Evolutionary conservation across 2,113 vertebrate species (phyloP), one percentile per base, ranked within the genome.

Genomic region (Telmatochromis sp.): DNA sequence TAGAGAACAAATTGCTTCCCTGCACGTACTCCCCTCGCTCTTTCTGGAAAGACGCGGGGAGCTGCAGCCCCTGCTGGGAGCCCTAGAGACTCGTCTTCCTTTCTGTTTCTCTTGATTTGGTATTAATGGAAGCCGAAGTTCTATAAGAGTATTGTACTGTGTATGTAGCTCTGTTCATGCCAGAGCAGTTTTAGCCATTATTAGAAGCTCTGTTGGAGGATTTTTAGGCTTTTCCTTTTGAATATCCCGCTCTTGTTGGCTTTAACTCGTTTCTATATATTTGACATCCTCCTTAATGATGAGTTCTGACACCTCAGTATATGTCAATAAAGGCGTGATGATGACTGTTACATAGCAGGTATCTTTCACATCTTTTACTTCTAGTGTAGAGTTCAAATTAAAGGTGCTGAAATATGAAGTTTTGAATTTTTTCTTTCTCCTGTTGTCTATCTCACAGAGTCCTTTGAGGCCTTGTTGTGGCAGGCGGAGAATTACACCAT

Each of bases 401-500:
- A 28, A 83, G 45, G n/a, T 33, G 8, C 58, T 68, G 5, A 78
- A 84, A 80, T 80, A 79, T 26, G 73, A 3, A 28, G 17, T 26
- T 53, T 21, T 9, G 6, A 65, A 33, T 51, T 23, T 87, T 5
- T 81, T 19, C 45, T 80, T 40, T 86, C 33, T 60, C 45, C 83
- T 86, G 45, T 37, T 85, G 31, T 93, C 60, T 83, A 28, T 92
- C 57, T 31, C 95, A 26, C 95, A 98, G 98, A 98, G 87, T 96
- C 94, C 11, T 96, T 98, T 75, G 97, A 98, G 93, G 94, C 58
- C 3, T 94, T 98, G 88, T 95, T 97, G 92, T 96, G 86, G 85
- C 96, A 97, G 93, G 97, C 97, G 17, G 97, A 98, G 91, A 97
- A 98, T 88, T 95, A 97, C 82, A 98, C 97, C 7, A 96, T 93